A percentile compares a stretch with the other conserved stretches of the same genome.
These are phyloP conservation scores for Syndactyla subalaris DNA, from an alignment of 2,797 vertebrate species.

Conservation along the genomic window DNA sequence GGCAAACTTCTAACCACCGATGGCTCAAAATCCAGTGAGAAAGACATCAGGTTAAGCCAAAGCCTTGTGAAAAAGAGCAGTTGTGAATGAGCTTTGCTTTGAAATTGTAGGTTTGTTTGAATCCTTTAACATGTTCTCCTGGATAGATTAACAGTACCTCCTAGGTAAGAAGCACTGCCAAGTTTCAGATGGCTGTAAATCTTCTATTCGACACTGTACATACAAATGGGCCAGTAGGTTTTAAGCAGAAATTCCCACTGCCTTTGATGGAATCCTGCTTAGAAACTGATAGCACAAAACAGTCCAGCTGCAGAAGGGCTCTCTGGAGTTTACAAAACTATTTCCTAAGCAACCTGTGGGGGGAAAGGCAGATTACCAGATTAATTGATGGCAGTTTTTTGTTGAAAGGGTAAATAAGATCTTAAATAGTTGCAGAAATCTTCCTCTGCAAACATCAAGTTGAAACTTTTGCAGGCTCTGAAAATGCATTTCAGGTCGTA, in stretches of 20 bases:
- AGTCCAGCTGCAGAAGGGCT: constrained; percentile 5
- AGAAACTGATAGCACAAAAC: constrained; percentile 39
- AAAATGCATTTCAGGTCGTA: constrained; percentile 22
- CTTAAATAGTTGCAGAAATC: not conserved
- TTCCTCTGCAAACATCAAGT: not conserved
- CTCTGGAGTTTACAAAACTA: constrained; percentile 26
- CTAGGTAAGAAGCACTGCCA: not conserved
- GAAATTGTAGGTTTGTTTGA: not conserved
- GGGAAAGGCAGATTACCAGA: not conserved
- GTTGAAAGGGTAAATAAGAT: not conserved
- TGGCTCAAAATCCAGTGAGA: not conserved
- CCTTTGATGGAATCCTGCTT: constrained; percentile 23
- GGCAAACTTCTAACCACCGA: not conserved
- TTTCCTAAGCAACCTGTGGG: constrained; percentile 3
- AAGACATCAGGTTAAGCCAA: not conserved
- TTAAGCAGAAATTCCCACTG: constrained; percentile 21
- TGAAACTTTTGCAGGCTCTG: constrained; percentile 8
- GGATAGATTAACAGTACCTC: not conserved
- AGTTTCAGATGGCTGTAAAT: constrained; percentile 17
- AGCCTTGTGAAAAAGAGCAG: not conserved
- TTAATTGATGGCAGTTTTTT: not conserved
- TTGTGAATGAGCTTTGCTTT: not conserved
- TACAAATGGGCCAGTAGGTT: not conserved
- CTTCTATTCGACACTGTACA: not conserved
- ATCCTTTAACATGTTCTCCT: not conserved